phyloP scores from a whole-genome alignment of 2,888 invertebrate genomes.

The Nycteola revayana region DNA sequence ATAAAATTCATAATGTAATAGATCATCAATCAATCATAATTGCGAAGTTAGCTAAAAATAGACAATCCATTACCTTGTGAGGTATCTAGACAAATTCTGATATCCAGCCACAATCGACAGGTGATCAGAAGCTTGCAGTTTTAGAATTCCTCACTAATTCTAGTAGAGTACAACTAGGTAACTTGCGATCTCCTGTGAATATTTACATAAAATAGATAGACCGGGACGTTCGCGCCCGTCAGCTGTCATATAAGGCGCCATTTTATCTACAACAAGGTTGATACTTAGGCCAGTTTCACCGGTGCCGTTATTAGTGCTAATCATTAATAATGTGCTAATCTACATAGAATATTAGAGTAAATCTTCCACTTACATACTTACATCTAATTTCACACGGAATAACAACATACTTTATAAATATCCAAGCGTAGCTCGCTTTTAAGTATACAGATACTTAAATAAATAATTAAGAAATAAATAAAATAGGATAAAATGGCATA shows the following conservation, averaged over 20 bases:
- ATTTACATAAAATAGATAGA: slow-evolving; percentile 44
- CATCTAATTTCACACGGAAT: no score
- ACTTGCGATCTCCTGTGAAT: slow-evolving; percentile 19
- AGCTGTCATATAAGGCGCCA: slow-evolving; percentile 39
- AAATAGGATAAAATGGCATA: no score
- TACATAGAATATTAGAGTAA: slow-evolving; percentile 15
- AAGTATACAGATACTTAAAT: no score
- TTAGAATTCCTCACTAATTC: neutral
- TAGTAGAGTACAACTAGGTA: slow-evolving; percentile 4
- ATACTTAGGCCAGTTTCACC: slow-evolving; percentile 35
- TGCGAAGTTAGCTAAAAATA: no score
- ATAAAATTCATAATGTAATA: no score
- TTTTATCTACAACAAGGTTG: slow-evolving; percentile 43
- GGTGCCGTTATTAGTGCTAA: slow-evolving; percentile 42
- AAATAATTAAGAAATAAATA: no score
- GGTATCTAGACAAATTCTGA: no score
- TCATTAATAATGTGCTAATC: slow-evolving; percentile 35
- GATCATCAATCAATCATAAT: no score
- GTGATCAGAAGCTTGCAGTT: slow-evolving; percentile 1
- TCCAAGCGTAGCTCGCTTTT: no score
- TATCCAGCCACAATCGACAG: no score
- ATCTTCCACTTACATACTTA: slow-evolving; percentile 2
- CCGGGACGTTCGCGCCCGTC: slow-evolving; percentile 22
- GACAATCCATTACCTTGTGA: no score
- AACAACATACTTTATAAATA: no score